phyloP scores from a whole-genome alignment of 2,888 invertebrate species.

The Troides helena region DNA sequence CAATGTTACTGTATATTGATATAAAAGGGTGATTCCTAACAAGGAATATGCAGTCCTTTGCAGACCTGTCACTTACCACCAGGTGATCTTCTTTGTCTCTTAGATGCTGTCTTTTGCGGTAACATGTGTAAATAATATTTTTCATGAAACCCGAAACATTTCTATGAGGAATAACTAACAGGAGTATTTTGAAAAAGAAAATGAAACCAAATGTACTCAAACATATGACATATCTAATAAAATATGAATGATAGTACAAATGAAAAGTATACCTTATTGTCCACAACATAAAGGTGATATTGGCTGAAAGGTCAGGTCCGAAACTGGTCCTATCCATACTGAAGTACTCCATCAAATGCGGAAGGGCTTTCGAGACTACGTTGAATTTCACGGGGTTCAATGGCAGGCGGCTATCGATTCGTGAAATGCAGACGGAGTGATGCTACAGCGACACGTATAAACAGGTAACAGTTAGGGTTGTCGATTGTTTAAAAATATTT shows the following conservation, averaged over 20 bases:
- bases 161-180: neutral
- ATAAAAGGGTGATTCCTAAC: too few relatives aligned
- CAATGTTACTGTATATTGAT: too few relatives aligned
- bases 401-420: constrained; percentile 26
- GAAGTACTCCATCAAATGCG: neutral
- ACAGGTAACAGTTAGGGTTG: constrained; percentile 14
- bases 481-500: neutral
- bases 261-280: neutral
- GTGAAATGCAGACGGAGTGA: constrained; percentile 18
- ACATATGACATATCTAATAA: neutral
- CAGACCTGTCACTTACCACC: too few relatives aligned
- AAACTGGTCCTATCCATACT: constrained; percentile 10
- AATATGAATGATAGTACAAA: neutral
- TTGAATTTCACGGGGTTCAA: constrained; percentile 24
- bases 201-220: neutral
- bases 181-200: neutral
- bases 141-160: too few relatives aligned
- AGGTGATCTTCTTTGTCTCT: too few relatives aligned
- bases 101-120: too few relatives aligned
- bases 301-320: neutral
- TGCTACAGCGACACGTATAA: constrained; percentile 19
- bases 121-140: too few relatives aligned
- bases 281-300: neutral
- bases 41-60: too few relatives aligned
- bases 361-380: constrained; percentile 17